Conservation (phyloP, 1,140 invertebrate species). For the Cryptotermes secundus region DNA sequence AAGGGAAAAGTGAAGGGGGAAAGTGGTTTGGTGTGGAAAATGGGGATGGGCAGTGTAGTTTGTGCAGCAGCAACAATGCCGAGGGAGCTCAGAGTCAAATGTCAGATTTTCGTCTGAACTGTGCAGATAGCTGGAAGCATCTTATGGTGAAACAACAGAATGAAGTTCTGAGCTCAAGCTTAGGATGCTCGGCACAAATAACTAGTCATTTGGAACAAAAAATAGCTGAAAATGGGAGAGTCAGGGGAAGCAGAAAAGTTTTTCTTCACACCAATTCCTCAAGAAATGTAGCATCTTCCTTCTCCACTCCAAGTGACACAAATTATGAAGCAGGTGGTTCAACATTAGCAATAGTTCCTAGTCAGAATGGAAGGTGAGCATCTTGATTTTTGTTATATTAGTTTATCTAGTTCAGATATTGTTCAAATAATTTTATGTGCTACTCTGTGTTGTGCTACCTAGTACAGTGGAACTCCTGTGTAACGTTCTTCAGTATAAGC, state of each 20-base stretch:
- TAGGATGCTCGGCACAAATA: neutral
- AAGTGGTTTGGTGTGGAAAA: constrained; percentile 29
- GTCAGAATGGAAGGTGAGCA: neutral
- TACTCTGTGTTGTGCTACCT: too few species aligned
- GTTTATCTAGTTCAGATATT: neutral
- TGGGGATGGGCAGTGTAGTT: constrained; percentile 30
- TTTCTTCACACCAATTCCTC: neutral
- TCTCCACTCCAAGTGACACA: neutral
- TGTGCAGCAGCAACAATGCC: constrained; percentile 25
- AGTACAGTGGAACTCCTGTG: too few species aligned
- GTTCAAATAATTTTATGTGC: too few species aligned
- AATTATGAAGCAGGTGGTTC: neutral
- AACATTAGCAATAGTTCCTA: constrained; percentile 8
- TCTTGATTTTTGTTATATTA: neutral
- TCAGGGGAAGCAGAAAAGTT: neutral
- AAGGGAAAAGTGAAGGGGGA: neutral
- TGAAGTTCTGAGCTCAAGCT: neutral
- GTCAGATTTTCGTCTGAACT: neutral
- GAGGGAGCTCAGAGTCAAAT: constrained; percentile 17
- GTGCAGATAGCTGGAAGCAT: constrained; percentile 36
- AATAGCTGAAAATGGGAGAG: neutral
- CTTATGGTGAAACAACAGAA: neutral
- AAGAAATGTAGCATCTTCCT: neutral
- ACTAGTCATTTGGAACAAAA: neutral
- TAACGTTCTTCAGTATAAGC: too few species aligned